Percentiles rank a stretch among this genome's conserved stretches.
These are phyloP conservation scores for Arbacia lixula DNA, from an alignment of 53 echinoderm and acorn worm species.

Conservation along the genomic window DNA sequence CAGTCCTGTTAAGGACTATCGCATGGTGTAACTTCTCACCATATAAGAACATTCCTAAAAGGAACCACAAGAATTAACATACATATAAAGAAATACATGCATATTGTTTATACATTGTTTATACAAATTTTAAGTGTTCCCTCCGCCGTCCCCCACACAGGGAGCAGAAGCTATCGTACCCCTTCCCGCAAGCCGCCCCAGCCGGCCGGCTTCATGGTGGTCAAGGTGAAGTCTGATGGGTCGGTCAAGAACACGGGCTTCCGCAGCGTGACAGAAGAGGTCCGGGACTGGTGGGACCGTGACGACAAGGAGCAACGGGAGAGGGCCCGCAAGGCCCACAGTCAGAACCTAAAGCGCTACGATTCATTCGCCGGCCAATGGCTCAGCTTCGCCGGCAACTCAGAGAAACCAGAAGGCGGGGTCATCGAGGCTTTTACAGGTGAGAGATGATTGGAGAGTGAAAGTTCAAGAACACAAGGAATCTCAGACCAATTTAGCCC, in stretches of 20 bases:
- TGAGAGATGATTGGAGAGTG: constrained; percentile 4
- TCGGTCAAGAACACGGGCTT: constrained; percentile 62
- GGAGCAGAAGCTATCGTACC: constrained; percentile 48
- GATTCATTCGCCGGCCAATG: constrained; percentile 88
- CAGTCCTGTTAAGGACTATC: no score
- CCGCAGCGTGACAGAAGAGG: constrained; percentile 72
- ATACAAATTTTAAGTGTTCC: no score
- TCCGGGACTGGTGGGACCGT: constrained; percentile 85
- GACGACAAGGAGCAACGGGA: constrained; percentile 80
- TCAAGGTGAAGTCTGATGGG: constrained; percentile 78
- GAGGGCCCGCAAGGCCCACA: constrained; percentile 69
- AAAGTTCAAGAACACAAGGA: no score
- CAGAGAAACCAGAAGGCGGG: constrained; percentile 43
- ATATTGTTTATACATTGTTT: no score
- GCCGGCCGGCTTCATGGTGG: constrained; percentile 86
- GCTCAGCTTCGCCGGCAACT: constrained; percentile 86
- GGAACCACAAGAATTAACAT: no score
- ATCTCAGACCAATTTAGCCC: no score
- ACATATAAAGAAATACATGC: no score
- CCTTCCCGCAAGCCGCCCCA: constrained; percentile 84
- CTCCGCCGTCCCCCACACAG: constrained; percentile 13
- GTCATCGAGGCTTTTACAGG: constrained; percentile 90
- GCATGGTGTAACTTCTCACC: no score
- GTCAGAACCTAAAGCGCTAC: constrained; percentile 74
- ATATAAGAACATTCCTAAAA: no score